Conservation (phyloP, 2,113 vertebrate genomes). For the Psilopsiagon aurifrons region DNA sequence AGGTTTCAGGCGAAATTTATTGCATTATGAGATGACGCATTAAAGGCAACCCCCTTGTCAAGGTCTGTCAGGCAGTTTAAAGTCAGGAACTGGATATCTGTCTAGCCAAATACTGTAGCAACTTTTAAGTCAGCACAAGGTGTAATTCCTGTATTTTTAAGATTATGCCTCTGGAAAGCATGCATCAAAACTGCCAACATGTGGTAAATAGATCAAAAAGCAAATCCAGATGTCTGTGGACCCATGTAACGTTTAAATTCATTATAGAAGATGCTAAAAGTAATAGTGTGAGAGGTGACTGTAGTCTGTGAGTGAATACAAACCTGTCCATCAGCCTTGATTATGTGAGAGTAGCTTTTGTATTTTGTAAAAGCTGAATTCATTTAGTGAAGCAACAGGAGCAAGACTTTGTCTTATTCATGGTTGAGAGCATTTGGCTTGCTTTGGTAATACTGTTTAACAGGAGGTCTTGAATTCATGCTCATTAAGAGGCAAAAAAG, state of each 20-base stretch:
- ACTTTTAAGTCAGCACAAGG: not conserved
- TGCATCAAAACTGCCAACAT: not conserved
- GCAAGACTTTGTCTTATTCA: not conserved
- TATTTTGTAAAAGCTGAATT: not conserved
- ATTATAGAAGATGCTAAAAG: not conserved
- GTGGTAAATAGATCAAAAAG: not conserved
- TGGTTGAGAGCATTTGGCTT: not conserved
- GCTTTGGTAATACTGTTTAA: not conserved
- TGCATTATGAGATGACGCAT: not conserved
- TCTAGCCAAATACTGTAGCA: not conserved
- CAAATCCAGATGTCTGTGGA: not conserved
- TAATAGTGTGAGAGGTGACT: not conserved
- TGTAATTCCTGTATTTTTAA: not conserved
- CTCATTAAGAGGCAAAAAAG: not conserved
- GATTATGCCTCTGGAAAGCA: not conserved
- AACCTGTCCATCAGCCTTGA: not conserved
- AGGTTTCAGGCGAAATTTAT: not conserved
- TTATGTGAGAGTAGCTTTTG: not conserved
- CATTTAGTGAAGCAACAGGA: not conserved
- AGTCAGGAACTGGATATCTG: not conserved
- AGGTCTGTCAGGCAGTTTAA: not conserved
- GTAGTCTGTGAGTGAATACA: not conserved
- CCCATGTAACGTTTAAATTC: not conserved
- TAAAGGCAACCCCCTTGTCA: not conserved
- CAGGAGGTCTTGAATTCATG: not conserved